A percentile compares a stretch with the other conserved stretches of the same genome.
phyloP scores from a whole-genome alignment of 2,797 vertebrate species.

The Anguilla megastoma region DNA sequence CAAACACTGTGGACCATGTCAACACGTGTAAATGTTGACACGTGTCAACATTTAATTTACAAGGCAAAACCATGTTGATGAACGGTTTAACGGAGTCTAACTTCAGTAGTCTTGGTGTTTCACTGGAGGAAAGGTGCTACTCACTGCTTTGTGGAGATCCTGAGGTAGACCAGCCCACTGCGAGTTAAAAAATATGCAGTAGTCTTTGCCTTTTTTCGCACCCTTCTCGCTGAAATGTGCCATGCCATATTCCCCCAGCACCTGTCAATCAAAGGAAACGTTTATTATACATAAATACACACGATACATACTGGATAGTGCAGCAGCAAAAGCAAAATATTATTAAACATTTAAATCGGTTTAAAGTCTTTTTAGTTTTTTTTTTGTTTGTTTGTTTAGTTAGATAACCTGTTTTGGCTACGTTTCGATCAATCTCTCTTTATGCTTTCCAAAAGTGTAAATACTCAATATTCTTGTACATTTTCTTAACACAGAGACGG shows the following conservation, averaged over 20 bases:
- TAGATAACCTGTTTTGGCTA: background rate
- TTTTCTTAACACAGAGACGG: background rate
- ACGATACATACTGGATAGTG: background rate
- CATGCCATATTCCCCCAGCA: conserved; percentile 87
- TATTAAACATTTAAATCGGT: background rate
- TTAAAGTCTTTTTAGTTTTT: background rate
- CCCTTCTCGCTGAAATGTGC: conserved; percentile 85
- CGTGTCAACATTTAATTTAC: background rate
- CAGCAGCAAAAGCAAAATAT: background rate
- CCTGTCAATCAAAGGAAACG: conserved; percentile 65
- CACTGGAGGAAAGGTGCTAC: conserved; percentile 43
- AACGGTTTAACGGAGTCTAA: background rate
- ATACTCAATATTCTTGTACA: background rate
- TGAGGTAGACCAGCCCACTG: conserved; percentile 93
- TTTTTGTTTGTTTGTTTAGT: background rate
- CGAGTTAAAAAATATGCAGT: conserved; percentile 95
- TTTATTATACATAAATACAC: background rate
- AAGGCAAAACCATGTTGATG: background rate
- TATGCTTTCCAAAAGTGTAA: background rate
- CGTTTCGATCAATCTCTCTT: background rate
- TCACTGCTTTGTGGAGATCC: conserved; percentile 90
- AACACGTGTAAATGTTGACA: too few relatives aligned
- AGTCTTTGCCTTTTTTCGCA: conserved; percentile 83
- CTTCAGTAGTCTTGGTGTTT: background rate
- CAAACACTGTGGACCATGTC: background rate